Conservation (phyloP, 1,140 invertebrate species). For the Parasteatoda tepidariorum region DNA sequence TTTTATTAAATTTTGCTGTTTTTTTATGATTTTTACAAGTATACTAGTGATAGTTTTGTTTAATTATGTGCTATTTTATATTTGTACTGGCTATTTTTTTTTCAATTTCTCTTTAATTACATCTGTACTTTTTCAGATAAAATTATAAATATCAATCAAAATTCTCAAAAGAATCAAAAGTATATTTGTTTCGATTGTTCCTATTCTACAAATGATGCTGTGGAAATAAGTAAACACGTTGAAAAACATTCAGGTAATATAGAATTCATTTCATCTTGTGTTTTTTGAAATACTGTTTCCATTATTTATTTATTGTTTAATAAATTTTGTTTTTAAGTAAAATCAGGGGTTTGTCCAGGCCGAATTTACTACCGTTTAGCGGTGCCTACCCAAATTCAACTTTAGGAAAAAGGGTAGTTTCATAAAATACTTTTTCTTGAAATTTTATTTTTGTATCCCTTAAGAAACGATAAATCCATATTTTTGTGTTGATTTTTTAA, state of each 20-base stretch:
- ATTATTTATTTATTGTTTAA: neutral
- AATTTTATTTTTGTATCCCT: too few species aligned
- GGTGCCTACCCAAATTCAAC: too few species aligned
- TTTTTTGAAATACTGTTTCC: neutral
- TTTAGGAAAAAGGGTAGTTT: too few species aligned
- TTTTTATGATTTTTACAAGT: neutral
- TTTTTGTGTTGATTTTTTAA: too few species aligned
- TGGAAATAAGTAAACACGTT: neutral
- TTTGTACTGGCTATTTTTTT: neutral
- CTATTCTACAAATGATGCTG: constrained; percentile 9
- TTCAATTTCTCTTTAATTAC: neutral
- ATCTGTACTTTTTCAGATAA: neutral
- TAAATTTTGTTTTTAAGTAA: neutral
- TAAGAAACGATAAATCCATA: too few species aligned
- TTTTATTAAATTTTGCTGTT: neutral
- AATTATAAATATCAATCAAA: neutral
- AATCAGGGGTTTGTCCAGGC: neutral
- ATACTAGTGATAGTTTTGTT: neutral
- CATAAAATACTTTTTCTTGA: too few species aligned
- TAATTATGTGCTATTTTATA: neutral
- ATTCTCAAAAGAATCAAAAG: neutral
- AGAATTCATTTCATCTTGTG: neutral
- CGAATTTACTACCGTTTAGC: too few species aligned
- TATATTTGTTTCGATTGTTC: constrained; percentile 4
- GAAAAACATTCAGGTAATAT: neutral